phyloP scores from a whole-genome alignment of 2,113 vertebrate genomes.

The Rhegmatorhina hoffmannsi region DNA sequence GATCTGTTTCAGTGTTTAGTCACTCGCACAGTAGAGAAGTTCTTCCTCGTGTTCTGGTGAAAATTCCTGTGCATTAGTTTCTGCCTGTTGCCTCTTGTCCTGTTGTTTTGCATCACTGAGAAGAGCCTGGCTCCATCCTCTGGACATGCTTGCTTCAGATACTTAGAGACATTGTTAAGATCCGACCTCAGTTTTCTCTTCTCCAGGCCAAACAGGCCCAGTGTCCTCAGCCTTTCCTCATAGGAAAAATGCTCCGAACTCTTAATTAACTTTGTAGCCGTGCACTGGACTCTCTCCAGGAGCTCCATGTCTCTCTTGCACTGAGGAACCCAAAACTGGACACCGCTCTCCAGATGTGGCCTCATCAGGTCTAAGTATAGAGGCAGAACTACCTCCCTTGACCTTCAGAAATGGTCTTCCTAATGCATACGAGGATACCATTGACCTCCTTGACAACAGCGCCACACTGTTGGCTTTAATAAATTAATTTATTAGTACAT shows the following conservation, averaged over 20 bases:
- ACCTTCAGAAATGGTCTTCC: rapidly evolving
- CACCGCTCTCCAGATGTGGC: too few relatives aligned
- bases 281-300: background rate
- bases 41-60: background rate
- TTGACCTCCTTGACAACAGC: background rate
- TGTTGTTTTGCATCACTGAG: background rate
- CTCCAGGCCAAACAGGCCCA: background rate
- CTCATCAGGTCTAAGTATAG: rapidly evolving
- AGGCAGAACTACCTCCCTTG: rapidly evolving
- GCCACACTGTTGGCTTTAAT: background rate
- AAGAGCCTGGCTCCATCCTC: too few relatives aligned
- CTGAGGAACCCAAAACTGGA: rapidly evolving
- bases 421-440: rapidly evolving
- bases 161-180: background rate
- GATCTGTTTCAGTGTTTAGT: background rate
- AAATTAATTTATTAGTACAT: background rate
- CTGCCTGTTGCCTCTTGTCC: background rate
- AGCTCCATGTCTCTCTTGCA: background rate
- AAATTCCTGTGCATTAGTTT: background rate
- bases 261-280: background rate
- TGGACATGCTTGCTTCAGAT: background rate
- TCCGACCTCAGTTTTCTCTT: background rate
- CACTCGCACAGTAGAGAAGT: too few relatives aligned
- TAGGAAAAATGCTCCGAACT: background rate
- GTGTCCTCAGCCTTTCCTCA: background rate